Evolutionary conservation across 2,888 invertebrate genomes (phyloP).

Genomic region (Meghimatium bilineatum): DNA sequence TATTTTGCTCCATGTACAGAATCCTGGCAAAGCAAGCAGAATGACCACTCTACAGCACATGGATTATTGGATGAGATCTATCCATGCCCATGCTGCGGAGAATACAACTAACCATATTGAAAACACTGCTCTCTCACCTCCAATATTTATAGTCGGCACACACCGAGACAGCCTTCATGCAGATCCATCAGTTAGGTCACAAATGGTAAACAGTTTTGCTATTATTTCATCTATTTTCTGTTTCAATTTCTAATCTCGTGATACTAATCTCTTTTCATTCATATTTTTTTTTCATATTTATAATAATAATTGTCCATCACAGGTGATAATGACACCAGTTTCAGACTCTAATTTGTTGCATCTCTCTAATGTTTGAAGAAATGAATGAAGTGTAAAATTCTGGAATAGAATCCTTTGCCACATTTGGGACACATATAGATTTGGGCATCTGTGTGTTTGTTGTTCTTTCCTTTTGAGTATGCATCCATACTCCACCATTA

Average conservation of each 20-base stretch:
- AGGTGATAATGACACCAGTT: no score
- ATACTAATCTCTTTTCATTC: neutral
- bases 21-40: constrained; percentile 43
- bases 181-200: constrained; percentile 61
- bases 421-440: no score
- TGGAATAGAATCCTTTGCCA: no score
- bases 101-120: constrained; percentile 60
- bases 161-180: constrained; percentile 72
- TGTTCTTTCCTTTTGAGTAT: no score
- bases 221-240: neutral
- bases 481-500: no score
- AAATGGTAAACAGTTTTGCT: constrained; percentile 55
- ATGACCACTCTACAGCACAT: constrained; percentile 71
- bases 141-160: constrained; percentile 77
- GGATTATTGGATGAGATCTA: constrained; percentile 74
- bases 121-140: constrained; percentile 72
- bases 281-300: no score
- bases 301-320: no score
- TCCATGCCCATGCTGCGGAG: constrained; percentile 73
- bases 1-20: neutral
- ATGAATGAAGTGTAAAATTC: no score
- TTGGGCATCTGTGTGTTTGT: no score
- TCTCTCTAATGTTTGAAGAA: no score
- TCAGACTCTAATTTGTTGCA: no score
- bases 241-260: neutral